phyloP scores from a whole-genome alignment of 2,113 vertebrate genomes.

The Craseonycteris thonglongyai region DNA sequence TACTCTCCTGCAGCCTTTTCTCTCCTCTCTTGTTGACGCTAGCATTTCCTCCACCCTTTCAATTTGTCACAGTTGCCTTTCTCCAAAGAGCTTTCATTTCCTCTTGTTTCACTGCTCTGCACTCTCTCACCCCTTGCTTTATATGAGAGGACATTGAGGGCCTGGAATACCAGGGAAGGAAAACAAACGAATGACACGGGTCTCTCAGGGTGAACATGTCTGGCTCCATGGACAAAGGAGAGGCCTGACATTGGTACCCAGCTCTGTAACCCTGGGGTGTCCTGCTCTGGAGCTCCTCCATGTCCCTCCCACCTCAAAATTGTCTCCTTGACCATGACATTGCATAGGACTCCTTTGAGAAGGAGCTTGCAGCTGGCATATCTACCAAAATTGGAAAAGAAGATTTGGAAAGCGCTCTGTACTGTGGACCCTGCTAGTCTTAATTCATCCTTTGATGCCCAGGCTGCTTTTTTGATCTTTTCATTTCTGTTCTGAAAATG shows the following conservation, averaged over 20 bases:
- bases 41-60: slow-evolving; percentile 19
- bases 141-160: neutral
- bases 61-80: slow-evolving; percentile 1
- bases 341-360: neutral
- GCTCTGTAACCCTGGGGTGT: neutral
- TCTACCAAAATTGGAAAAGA: neutral
- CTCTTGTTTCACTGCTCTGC: neutral
- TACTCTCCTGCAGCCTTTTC: neutral
- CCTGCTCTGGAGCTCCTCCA: neutral
- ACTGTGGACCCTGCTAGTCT: neutral
- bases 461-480: neutral
- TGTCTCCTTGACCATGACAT: neutral
- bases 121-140: neutral
- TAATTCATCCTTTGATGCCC: neutral
- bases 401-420: neutral
- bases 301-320: neutral
- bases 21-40: neutral
- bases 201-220: neutral
- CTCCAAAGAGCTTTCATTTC: neutral
- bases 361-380: neutral
- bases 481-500: neutral
- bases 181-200: neutral
- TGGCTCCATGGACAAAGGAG: neutral
- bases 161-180: neutral
- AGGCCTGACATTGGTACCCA: fast-evolving